Conservation (phyloP, 2,888 invertebrate genomes). For the Phengaris arion region DNA sequence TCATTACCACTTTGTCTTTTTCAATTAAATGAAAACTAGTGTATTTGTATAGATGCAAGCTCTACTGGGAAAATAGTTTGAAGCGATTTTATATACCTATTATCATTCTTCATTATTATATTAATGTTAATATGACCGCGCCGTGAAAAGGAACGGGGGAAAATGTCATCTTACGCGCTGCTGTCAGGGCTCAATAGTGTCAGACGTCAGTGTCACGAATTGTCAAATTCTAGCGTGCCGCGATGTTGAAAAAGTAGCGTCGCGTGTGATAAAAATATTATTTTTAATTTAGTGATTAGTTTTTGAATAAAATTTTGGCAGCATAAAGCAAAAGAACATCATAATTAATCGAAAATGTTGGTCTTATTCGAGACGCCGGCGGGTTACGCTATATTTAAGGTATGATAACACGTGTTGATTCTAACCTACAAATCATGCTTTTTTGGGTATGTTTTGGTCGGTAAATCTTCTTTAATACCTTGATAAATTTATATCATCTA, state of each 20-base stretch:
- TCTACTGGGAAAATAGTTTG: no score
- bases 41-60: no score
- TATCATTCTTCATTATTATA: no score
- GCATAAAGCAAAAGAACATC: background rate
- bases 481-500: no score
- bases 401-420: slow-evolving; percentile 73
- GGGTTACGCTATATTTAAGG: slow-evolving; percentile 96
- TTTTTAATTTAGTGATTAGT: slow-evolving; percentile 34
- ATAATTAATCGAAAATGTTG: slow-evolving; percentile 81
- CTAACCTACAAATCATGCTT: slow-evolving; percentile 52
- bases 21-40: no score
- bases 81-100: no score
- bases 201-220: slow-evolving; percentile 19
- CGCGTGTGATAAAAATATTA: slow-evolving; percentile 38
- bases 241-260: slow-evolving; percentile 43
- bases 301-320: background rate
- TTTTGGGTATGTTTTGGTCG: background rate
- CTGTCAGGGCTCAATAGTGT: no score
- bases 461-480: no score
- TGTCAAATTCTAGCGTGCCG: slow-evolving; percentile 25
- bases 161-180: no score
- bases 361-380: slow-evolving; percentile 96
- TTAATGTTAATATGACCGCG: no score
- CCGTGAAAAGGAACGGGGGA: no score
- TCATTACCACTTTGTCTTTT: no score